phyloP scores from a whole-genome alignment of 2,888 invertebrate genomes.

The Nymphalis polychloros region DNA sequence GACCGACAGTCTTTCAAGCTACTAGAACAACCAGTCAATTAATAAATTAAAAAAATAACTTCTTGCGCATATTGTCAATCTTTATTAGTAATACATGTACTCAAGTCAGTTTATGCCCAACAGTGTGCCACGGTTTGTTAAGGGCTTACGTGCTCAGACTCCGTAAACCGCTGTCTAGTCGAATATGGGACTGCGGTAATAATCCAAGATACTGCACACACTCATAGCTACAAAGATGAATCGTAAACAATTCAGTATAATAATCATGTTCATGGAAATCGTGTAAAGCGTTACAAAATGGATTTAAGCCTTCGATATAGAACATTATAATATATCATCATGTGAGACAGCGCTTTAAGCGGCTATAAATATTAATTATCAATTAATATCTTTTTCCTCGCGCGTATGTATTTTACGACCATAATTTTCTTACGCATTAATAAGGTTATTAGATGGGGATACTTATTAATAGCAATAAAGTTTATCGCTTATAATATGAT shows the following conservation, averaged over 20 bases:
- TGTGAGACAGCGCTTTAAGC: background rate
- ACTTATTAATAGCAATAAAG: too few species aligned
- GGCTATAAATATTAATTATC: background rate
- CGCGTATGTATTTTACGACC: too few species aligned
- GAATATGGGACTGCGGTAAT: background rate
- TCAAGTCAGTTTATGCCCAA: background rate
- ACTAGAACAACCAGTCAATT: too few species aligned
- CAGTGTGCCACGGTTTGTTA: background rate
- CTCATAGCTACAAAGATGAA: background rate
- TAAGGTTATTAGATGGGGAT: too few species aligned
- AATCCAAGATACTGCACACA: constrained; percentile 2
- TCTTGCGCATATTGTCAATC: too few species aligned
- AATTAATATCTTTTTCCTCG: too few species aligned
- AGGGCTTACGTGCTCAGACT: background rate
- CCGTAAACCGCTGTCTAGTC: background rate
- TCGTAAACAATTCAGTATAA: background rate
- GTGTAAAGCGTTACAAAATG: background rate
- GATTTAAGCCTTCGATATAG: background rate
- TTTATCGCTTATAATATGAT: too few species aligned
- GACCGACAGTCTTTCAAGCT: too few species aligned
- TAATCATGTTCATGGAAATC: background rate
- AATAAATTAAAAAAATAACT: too few species aligned
- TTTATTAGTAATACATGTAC: too few species aligned
- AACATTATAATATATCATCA: background rate
- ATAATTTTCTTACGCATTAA: too few species aligned